Evolutionary conservation across 2,113 vertebrate species (phyloP).

Genomic region (Mus pahari): DNA sequence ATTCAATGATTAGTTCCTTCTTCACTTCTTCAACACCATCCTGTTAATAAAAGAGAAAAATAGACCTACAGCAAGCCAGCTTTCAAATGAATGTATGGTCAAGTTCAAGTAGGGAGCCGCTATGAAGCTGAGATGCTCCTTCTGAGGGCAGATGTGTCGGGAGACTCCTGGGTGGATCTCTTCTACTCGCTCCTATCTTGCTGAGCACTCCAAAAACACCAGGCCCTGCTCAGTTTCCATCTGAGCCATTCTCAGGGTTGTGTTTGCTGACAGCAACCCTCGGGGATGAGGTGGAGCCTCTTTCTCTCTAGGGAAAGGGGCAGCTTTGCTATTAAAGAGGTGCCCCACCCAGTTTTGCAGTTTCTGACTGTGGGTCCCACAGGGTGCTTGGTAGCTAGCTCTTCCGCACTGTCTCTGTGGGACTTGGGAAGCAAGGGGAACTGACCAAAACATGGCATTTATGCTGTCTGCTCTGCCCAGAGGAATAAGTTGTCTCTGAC

Average conservation of each 20-base stretch:
- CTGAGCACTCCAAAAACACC: neutral
- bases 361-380: neutral
- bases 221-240: neutral
- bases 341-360: neutral
- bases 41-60: constrained; percentile 77
- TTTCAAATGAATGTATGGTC: neutral
- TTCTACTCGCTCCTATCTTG: neutral
- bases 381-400: rapidly evolving
- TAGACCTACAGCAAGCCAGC: neutral
- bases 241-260: neutral
- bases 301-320: neutral
- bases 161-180: neutral
- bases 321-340: neutral
- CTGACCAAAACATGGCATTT: neutral
- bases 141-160: neutral
- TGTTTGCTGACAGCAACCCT: neutral
- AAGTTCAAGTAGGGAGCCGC: neutral
- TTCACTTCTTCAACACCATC: constrained; percentile 86
- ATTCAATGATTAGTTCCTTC: constrained; percentile 86
- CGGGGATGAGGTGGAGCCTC: neutral
- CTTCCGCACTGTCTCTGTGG: neutral
- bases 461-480: neutral
- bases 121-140: neutral
- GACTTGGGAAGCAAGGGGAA: neutral
- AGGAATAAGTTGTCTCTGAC: constrained; percentile 13